Evolutionary conservation across 1,140 invertebrate genomes (phyloP).

Genomic region (Pogonus chalceus): DNA sequence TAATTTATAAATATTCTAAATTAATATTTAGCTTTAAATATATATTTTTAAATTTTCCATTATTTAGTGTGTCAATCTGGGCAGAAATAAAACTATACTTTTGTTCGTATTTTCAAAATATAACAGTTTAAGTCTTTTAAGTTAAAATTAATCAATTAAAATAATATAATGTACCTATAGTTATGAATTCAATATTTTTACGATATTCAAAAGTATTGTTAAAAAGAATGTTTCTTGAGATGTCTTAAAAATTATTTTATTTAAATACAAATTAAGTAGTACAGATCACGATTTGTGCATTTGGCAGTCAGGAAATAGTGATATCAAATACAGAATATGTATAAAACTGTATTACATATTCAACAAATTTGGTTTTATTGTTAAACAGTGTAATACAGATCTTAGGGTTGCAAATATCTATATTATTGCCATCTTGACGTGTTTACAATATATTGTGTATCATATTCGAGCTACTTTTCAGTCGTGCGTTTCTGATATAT

Average conservation of each 20-base stretch:
- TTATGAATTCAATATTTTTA: neutral
- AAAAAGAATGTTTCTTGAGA: neutral
- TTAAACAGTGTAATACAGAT: too few species aligned
- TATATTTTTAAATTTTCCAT: neutral
- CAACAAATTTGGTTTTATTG: too few species aligned
- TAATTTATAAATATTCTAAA: neutral
- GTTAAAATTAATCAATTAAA: neutral
- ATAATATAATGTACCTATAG: neutral
- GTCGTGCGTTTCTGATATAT: neutral
- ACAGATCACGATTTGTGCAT: slow-evolving; percentile 1
- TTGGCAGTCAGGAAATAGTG: slow-evolving; percentile 5
- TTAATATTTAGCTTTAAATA: neutral
- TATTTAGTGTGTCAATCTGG: neutral
- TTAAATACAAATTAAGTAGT: neutral
- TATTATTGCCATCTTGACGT: neutral
- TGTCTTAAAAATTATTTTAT: neutral
- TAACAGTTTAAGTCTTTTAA: neutral
- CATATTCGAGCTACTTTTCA: neutral
- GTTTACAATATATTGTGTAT: neutral
- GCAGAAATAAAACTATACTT: neutral
- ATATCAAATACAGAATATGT: slow-evolving; percentile 1
- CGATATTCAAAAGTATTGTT: neutral
- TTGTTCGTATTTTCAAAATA: neutral
- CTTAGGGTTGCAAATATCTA: neutral
- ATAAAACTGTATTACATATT: too few species aligned